Conservation (phyloP, 2,797 vertebrate genomes). For the Alexandromys oeconomus region DNA sequence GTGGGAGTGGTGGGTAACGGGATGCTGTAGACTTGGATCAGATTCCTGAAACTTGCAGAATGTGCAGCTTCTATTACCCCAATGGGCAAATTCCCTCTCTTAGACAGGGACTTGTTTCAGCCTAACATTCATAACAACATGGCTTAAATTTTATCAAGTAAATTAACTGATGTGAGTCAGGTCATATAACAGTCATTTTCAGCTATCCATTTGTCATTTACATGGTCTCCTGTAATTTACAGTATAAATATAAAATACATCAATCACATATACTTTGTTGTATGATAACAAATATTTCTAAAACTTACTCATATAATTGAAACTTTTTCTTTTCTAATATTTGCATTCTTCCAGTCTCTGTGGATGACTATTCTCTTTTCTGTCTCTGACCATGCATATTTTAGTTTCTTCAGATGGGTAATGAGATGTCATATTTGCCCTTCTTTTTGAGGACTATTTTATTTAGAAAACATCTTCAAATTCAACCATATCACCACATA, state of each 20-base stretch:
- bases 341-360: neutral
- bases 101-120: neutral
- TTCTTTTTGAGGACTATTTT: neutral
- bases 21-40: neutral
- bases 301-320: neutral
- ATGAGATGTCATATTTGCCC: neutral
- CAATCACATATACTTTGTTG: neutral
- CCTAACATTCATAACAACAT: neutral
- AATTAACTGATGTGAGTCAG: neutral
- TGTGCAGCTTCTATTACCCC: neutral
- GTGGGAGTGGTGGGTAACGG: neutral
- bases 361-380: neutral
- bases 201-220: neutral
- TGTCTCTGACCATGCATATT: neutral
- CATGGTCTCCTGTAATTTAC: neutral
- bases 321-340: neutral
- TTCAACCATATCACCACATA: neutral
- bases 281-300: neutral
- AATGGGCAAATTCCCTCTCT: neutral
- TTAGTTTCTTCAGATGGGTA: neutral
- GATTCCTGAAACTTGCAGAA: neutral
- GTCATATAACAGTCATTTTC: neutral
- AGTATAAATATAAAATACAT: neutral
- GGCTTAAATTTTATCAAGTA: neutral
- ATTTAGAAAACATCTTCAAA: neutral